These are phyloP conservation scores for Mystacornis crossleyi DNA, from an alignment of 2,113 vertebrate species.

Conservation along the genomic window DNA sequence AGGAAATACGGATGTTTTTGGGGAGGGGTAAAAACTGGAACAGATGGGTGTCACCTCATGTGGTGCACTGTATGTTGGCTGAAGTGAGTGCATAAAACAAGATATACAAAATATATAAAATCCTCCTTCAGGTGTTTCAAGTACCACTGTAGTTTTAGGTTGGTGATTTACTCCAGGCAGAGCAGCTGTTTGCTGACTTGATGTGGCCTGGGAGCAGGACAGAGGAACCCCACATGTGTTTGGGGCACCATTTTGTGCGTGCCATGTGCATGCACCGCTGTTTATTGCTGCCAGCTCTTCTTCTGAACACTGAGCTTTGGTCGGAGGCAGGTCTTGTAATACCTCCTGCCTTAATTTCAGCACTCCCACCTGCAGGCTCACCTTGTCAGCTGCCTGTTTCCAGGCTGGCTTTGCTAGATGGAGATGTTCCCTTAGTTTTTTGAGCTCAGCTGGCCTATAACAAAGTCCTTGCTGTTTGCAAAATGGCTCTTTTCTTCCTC, in stretches of 20 bases:
- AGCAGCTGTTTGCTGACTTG: not conserved
- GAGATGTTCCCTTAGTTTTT: not conserved
- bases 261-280: accelerated
- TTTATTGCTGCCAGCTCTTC: not conserved
- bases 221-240: not conserved
- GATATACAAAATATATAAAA: not conserved
- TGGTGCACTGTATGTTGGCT: not conserved
- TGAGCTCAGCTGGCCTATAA: not conserved
- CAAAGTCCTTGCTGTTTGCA: not conserved
- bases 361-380: not conserved
- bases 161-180: not conserved
- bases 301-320: not conserved
- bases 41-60: not conserved
- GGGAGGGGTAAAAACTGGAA: not conserved
- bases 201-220: not conserved
- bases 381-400: not conserved
- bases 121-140: not conserved
- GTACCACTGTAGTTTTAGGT: not conserved
- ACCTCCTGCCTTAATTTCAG: not conserved
- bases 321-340: not conserved
- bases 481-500: not conserved
- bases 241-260: not conserved
- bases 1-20: not conserved
- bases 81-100: not conserved
- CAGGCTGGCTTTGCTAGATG: not conserved